Percentiles rank a stretch among this genome's conserved stretches.
These are phyloP conservation scores for Dryobates pubescens DNA, from an alignment of 2,797 vertebrate genomes.

Conservation along the genomic window DNA sequence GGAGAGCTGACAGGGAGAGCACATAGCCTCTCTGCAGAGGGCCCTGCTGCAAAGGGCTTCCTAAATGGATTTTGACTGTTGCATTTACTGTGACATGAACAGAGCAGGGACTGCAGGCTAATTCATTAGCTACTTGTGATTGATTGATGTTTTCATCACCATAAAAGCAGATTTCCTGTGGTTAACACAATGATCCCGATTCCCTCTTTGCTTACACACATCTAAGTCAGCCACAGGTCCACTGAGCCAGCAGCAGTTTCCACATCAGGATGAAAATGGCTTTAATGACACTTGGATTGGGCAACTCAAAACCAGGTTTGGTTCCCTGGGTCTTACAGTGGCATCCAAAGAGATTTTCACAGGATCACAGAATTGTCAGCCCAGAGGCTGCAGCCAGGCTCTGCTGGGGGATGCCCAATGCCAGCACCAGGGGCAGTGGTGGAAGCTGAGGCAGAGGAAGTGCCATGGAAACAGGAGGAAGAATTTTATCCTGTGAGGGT, in stretches of 20 bases:
- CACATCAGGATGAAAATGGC: not conserved
- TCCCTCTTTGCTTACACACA: not conserved
- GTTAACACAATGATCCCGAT: not conserved
- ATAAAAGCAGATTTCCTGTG: conserved; percentile 27
- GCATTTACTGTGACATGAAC: not conserved
- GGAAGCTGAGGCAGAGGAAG: too few species aligned
- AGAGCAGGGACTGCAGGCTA: not conserved
- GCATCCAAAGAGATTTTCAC: not conserved
- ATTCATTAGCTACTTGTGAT: conserved; percentile 19
- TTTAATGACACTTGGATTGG: not conserved
- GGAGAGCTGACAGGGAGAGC: accelerated
- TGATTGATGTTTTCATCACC: conserved; percentile 40
- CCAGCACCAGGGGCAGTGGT: too few species aligned
- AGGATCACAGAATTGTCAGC: too few species aligned
- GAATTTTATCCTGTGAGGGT: too few species aligned
- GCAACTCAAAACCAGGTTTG: not conserved
- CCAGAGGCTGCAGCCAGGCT: too few species aligned
- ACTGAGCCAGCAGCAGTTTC: not conserved
- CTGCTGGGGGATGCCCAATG: too few species aligned
- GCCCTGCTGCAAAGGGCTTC: not conserved
- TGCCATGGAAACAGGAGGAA: too few species aligned
- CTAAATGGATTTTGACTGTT: not conserved
- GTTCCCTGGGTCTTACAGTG: not conserved
- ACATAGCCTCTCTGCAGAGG: not conserved
- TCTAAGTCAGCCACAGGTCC: not conserved